These are phyloP conservation scores for Unio pictorum DNA, from an alignment of 2,888 invertebrate genomes.

Conservation along the genomic window DNA sequence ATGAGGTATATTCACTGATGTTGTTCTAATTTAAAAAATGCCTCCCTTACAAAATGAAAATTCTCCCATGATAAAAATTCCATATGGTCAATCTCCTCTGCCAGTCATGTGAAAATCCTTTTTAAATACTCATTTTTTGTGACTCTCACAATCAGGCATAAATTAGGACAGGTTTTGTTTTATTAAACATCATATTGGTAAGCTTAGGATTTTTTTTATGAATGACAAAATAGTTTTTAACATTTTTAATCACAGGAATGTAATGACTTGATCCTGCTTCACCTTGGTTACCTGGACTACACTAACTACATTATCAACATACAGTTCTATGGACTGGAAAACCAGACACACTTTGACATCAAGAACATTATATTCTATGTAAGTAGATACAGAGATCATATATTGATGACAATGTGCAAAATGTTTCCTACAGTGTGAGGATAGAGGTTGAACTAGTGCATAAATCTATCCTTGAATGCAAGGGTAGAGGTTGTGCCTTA, in stretches of 20 bases:
- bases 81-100: too few species aligned
- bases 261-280: conserved; percentile 89
- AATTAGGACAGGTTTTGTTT: neutral
- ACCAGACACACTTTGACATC: conserved; percentile 75
- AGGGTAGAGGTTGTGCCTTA: too few species aligned
- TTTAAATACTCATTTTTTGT: too few species aligned
- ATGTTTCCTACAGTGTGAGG: too few species aligned
- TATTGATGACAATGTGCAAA: neutral
- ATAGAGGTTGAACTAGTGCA: too few species aligned
- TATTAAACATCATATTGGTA: neutral
- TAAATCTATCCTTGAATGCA: too few species aligned
- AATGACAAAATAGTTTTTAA: neutral
- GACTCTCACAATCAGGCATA: too few species aligned
- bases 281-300: conserved; percentile 91
- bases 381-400: conserved; percentile 25
- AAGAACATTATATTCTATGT: conserved; percentile 78
- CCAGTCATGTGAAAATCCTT: too few species aligned
- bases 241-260: conserved; percentile 77
- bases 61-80: too few species aligned
- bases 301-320: conserved; percentile 89
- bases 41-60: too few species aligned
- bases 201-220: neutral
- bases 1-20: too few species aligned
- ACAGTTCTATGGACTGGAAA: conserved; percentile 86
- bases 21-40: too few species aligned